Evolutionary conservation across 2,113 vertebrate genomes (phyloP), one percentile per base, ranked within the genome.

Genomic region (Trematocara unimaculatum): DNA sequence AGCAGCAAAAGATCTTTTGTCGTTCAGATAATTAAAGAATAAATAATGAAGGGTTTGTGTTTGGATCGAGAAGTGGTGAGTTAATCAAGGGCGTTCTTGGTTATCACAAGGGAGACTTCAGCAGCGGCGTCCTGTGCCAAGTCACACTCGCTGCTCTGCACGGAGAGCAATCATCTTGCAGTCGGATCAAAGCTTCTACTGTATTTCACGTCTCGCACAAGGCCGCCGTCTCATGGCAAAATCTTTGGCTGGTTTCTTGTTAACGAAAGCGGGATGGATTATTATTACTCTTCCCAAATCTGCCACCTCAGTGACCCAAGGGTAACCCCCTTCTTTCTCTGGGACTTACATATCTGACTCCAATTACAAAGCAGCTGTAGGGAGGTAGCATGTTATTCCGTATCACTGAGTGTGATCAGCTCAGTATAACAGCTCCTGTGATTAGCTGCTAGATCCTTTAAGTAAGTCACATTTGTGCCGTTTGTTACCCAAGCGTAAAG

Each of bases 361-460:
- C 88, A 92, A 85, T 93, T 89, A 89, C 80, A 89, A 89, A 93
- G 83, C 84, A 90, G 90, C 83, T 88, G 74, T 64, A 60, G 83
- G 55, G 74, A 84, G 80, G 84, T 80, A 72, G 77, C 56, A 79
- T 62, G 55, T 85, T 86, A 33, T 83, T 82, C 35, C 45, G 4
- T 35, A 81, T 82, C 80, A 53, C 79, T n/a, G 7, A 74, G 77
- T 82, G 79, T 83, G 84, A 89, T 55, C 89, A 54, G 83, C 83
- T 81, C 35, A n/a, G 18, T 45, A 64, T 84, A 90, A 92, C 17
- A 85, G 26, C 67, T 51, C 74, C 86, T 79, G 33, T 60, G 85
- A 86, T 86, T 83, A 81, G 80, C 88, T 14, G 18, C 29, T 26
- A 31, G 79, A 77, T 90, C 51, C 33, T 82, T 82, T 26, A 85